These are phyloP conservation scores for Drosophila robusta DNA, from an alignment of 2,888 invertebrate species.

Conservation along the genomic window DNA sequence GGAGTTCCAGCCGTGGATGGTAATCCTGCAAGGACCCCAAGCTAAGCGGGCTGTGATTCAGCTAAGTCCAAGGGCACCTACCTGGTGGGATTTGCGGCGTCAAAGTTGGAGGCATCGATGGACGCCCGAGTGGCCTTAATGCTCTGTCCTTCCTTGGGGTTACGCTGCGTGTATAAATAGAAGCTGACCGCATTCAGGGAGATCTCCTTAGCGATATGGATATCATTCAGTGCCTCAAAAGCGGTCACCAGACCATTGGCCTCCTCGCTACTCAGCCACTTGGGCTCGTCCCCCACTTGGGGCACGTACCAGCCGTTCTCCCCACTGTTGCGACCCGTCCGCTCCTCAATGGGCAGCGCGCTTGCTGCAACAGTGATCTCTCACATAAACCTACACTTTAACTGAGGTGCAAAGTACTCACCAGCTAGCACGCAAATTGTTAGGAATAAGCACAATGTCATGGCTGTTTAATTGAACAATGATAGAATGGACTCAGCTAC, in stretches of 20 bases:
- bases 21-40: conserved; percentile 54
- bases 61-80: not conserved
- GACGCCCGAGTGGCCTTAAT: conserved; percentile 50
- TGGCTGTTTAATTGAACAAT: conserved; percentile 35
- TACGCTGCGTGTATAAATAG: conserved; percentile 72
- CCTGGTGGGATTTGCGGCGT: conserved; percentile 59
- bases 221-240: conserved; percentile 39
- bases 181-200: conserved; percentile 64
- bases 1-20: conserved; percentile 88
- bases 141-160: conserved; percentile 52
- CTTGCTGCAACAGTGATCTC: conserved; percentile 16
- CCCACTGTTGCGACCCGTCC: conserved; percentile 43
- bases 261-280: conserved; percentile 58
- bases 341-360: conserved; percentile 53
- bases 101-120: conserved; percentile 58
- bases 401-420: conserved; percentile 39
- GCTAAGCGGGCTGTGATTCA: not conserved
- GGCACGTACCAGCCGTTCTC: conserved; percentile 74
- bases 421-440: conserved; percentile 52
- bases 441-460: conserved; percentile 52
- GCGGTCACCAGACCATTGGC: conserved; percentile 36
- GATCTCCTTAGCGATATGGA: conserved; percentile 28
- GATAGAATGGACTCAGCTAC: conserved; percentile 3
- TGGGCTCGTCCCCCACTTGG: conserved; percentile 39
- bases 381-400: not conserved